Percentiles rank a stretch among this genome's conserved stretches.
These are phyloP conservation scores for Macroramphosus scolopax DNA, from an alignment of 2,797 vertebrate species.

Conservation along the genomic window DNA sequence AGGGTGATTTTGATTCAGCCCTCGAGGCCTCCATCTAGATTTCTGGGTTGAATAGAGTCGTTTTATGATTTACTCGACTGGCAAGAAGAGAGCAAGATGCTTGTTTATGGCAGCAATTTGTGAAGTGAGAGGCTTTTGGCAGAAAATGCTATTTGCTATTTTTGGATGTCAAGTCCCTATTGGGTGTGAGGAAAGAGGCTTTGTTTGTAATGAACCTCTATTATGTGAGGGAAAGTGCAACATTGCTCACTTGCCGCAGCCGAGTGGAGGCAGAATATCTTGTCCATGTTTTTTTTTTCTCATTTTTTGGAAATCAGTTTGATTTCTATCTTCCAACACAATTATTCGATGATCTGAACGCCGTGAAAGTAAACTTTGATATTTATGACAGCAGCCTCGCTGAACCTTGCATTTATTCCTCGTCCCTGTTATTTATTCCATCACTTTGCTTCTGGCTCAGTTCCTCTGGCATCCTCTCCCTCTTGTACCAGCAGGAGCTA, in stretches of 20 bases:
- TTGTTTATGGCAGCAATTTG: constrained; percentile 60
- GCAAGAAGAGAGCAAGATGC: constrained; percentile 45
- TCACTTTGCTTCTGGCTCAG: constrained; percentile 31
- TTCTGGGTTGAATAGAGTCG: constrained; percentile 39
- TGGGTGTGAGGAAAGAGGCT: constrained; percentile 39
- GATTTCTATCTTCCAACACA: background rate
- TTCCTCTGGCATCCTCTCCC: constrained; percentile 19
- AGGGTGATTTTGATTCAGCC: constrained; percentile 33
- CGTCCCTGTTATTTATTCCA: constrained; percentile 39
- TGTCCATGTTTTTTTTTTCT: background rate
- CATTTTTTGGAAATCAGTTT: background rate
- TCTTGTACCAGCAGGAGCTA: no score
- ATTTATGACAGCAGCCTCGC: constrained; percentile 9
- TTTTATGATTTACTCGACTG: constrained; percentile 58
- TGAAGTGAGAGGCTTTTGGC: constrained; percentile 59
- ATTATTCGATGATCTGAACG: no score
- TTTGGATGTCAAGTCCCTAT: constrained; percentile 55
- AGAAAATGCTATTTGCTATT: constrained; percentile 55
- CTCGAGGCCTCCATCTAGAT: constrained; percentile 50
- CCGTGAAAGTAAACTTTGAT: constrained; percentile 17
- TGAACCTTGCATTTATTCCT: constrained; percentile 17
- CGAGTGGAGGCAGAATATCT: constrained; percentile 1
- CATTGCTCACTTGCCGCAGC: background rate
- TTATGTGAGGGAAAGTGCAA: constrained; percentile 32
- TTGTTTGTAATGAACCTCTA: constrained; percentile 39